Conservation (phyloP, 2,888 invertebrate genomes). For the Linhomoeus sp. region DNA sequence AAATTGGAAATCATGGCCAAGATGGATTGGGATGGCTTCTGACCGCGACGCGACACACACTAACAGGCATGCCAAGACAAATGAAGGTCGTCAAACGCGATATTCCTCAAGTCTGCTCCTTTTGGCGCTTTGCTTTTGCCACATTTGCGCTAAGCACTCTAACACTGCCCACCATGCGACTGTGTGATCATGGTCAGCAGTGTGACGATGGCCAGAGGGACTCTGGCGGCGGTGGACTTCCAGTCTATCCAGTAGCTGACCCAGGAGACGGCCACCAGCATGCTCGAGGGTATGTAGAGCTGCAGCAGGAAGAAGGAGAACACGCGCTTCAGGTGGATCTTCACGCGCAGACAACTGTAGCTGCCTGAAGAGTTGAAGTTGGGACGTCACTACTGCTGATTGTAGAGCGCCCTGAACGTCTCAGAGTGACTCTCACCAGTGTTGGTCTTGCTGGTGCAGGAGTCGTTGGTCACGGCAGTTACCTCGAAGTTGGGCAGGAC, state of each 20-base stretch:
- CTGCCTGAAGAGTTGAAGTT: constrained; percentile 7
- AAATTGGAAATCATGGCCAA: too few species aligned
- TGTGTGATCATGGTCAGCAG: constrained; percentile 24
- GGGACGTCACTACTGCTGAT: background rate
- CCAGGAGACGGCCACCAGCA: constrained; percentile 7
- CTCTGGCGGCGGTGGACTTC: constrained; percentile 25
- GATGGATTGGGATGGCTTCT: too few species aligned
- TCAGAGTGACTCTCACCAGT: too few species aligned
- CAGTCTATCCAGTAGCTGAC: constrained; percentile 23
- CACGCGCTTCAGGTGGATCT: constrained; percentile 20
- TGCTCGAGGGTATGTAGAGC: constrained; percentile 1
- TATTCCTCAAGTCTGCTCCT: too few species aligned
- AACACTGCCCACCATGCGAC: too few species aligned
- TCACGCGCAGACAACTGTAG: constrained; percentile 23
- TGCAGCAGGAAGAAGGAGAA: constrained; percentile 26
- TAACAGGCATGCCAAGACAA: too few species aligned
- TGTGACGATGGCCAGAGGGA: constrained; percentile 25
- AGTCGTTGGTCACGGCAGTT: constrained; percentile 75
- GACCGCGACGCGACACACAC: too few species aligned
- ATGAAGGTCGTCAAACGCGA: too few species aligned
- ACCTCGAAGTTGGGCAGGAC: constrained; percentile 75
- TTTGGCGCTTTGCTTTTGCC: too few species aligned
- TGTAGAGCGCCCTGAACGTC: too few species aligned
- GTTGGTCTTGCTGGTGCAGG: constrained; percentile 86
- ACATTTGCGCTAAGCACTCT: too few species aligned